Evolutionary conservation across 2,113 vertebrate species (phyloP).

Genomic region (Sebastes fasciatus): DNA sequence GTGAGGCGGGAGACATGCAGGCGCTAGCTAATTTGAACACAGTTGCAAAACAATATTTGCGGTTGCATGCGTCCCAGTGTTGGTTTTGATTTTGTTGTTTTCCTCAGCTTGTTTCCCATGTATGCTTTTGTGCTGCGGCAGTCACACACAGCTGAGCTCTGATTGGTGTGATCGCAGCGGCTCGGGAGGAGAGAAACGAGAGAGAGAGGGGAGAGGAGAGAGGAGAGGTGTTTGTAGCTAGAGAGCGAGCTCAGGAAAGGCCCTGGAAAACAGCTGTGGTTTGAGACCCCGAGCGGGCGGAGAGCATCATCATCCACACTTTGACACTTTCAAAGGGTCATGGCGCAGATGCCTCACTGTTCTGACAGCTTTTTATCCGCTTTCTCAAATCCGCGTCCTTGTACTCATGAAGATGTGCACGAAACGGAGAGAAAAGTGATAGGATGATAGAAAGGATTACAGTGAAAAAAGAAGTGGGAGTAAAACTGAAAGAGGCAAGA

Average conservation of each 20-base stretch:
- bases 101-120: constrained; percentile 66
- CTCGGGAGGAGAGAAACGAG: constrained; percentile 33
- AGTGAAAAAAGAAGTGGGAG: neutral
- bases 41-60: constrained; percentile 80
- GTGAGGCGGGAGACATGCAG: constrained; percentile 79
- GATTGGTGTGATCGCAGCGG: constrained; percentile 66
- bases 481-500: constrained; percentile 10
- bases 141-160: constrained; percentile 62
- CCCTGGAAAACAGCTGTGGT: constrained; percentile 31
- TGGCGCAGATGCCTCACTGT: constrained; percentile 32
- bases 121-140: constrained; percentile 58
- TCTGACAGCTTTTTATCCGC: constrained; percentile 30
- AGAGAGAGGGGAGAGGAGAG: constrained; percentile 18
- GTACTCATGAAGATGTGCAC: constrained; percentile 12
- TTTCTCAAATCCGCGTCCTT: constrained; percentile 25
- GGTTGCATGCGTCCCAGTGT: constrained; percentile 69
- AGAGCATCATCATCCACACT: constrained; percentile 10
- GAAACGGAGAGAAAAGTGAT: neutral
- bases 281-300: neutral
- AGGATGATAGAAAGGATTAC: constrained; percentile 4
- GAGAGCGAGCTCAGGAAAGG: constrained; percentile 3
- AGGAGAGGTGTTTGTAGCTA: constrained; percentile 33
- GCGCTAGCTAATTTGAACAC: constrained; percentile 88
- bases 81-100: constrained; percentile 78
- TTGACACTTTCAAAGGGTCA: constrained; percentile 43